phyloP scores from a whole-genome alignment of 2,797 vertebrate species.

The Danio kyathit region DNA sequence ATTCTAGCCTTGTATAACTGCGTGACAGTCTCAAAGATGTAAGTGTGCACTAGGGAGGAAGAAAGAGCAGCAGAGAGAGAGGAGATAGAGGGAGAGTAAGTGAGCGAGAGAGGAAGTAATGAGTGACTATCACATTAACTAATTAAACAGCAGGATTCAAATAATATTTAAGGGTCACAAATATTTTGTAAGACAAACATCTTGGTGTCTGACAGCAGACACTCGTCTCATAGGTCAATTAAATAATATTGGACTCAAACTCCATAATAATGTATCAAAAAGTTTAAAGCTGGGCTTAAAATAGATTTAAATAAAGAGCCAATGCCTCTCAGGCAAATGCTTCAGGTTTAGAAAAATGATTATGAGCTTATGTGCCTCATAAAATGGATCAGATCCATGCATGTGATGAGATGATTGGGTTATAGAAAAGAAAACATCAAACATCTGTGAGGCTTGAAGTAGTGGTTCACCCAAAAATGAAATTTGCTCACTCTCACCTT shows the following conservation, averaged over 20 bases:
- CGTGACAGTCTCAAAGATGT: constrained; percentile 35
- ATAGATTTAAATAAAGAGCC: not conserved
- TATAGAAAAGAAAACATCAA: not conserved
- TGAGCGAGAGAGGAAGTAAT: not conserved
- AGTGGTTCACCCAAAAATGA: not conserved
- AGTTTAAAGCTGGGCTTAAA: not conserved
- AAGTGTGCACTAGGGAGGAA: constrained; percentile 29
- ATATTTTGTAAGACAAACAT: constrained; percentile 17
- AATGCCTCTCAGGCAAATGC: not conserved
- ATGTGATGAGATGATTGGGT: not conserved
- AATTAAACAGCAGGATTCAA: constrained; percentile 33
- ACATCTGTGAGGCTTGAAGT: not conserved
- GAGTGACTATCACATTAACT: constrained; percentile 1
- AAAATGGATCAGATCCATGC: not conserved
- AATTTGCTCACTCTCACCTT: not conserved
- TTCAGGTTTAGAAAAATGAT: not conserved
- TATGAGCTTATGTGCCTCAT: not conserved
- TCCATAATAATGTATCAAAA: not conserved
- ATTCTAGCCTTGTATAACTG: constrained; percentile 57
- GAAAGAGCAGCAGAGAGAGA: constrained; percentile 48
- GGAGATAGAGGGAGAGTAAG: constrained; percentile 35
- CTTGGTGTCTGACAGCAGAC: not conserved
- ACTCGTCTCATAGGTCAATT: not conserved
- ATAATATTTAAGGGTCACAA: constrained; percentile 25
- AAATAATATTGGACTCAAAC: not conserved